Evolutionary conservation across 2,797 vertebrate genomes (phyloP), one percentile per base, ranked within the genome.

Genomic region (Myotis daubentonii): DNA sequence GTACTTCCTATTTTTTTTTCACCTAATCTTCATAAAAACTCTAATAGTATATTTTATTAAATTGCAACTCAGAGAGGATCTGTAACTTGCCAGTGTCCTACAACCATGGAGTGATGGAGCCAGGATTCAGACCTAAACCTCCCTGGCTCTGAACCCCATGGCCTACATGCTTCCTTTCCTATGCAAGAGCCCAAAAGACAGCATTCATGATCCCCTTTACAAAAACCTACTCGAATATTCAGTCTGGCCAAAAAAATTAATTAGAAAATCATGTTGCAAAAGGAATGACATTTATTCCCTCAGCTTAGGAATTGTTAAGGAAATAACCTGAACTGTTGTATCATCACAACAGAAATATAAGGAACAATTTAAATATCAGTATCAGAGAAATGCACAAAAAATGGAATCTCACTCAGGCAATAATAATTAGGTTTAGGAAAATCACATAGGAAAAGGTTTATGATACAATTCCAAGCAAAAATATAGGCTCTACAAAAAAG

Each of bases 11-110:
- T 8, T 36, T 41, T 25, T 25, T 25, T 92, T 68, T 38, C 30
- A 78, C 28, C 19, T 74, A 72, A 57, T 79, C 62, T 87, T 94
- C 92, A 80, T 55, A 70, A 92, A 81, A 68, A 16, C 9, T 53
- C 47, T 85, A 51, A 47, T 53, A 28, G 19, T 47, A 72, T 30
- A 72, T 68, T 38, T 11, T 65, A 20, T 88, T 41, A 93, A 75
- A 66, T 10, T 38, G 15, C 38, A 79, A 28, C 41, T 76, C 36
- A 36, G 25, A 71, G 13, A 57, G 22, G 20, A 88, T 88, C 25
- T 66, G 6, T 62, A 66, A 78, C 22, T 70, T 72, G 17, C 16
- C 20, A 71, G 22, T 36, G 8, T 60, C 41, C 38, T 19, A 76
- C 2, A 90, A 30, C 0, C 51, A 33, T 11, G 20, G 79, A 76